A percentile compares a stretch with the other conserved stretches of the same genome.
Conservation (phyloP, 2,888 invertebrate species). For the Clivina fossor region DNA sequence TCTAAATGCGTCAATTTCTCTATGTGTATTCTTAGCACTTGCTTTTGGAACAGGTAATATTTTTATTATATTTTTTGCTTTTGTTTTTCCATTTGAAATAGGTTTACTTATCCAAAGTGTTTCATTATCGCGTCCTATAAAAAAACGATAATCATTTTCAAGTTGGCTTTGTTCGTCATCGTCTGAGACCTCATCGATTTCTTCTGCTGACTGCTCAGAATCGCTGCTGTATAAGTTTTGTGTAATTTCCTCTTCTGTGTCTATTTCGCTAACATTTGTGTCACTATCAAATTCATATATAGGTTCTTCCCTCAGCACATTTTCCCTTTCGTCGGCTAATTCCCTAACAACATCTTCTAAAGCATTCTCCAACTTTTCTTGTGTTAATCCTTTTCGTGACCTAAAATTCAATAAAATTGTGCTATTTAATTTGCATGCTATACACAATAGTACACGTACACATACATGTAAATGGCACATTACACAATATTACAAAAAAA, state of each 20-base stretch:
- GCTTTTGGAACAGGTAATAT: too few species aligned
- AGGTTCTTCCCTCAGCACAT: slow-evolving; percentile 3
- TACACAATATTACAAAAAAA: slow-evolving; percentile 6
- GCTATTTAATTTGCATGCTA: slow-evolving; percentile 6
- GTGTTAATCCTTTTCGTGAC: slow-evolving; percentile 19
- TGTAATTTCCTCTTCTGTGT: slow-evolving; percentile 11
- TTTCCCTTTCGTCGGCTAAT: slow-evolving; percentile 19
- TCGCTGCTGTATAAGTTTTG: slow-evolving; percentile 28
- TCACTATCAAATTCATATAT: slow-evolving; percentile 26
- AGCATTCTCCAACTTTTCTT: slow-evolving; percentile 18
- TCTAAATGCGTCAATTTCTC: too few species aligned
- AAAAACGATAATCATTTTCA: slow-evolving; percentile 30
- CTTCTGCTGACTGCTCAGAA: slow-evolving; percentile 31
- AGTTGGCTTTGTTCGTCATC: slow-evolving; percentile 27
- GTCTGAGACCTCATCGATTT: slow-evolving; percentile 25
- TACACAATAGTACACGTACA: slow-evolving; percentile 2
- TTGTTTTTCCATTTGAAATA: slow-evolving; percentile 20
- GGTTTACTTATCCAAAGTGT: slow-evolving; percentile 28
- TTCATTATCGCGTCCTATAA: slow-evolving; percentile 26
- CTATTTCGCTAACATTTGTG: slow-evolving; percentile 7
- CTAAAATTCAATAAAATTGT: slow-evolving; percentile 19
- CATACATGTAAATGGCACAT: slow-evolving; percentile 9
- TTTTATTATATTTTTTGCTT: too few species aligned
- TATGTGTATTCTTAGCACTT: too few species aligned
- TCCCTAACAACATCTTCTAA: slow-evolving; percentile 14